A percentile compares a stretch with the other conserved stretches of the same genome.
phyloP scores from a whole-genome alignment of 2,797 vertebrate species.

The Myiotriccus ornatus region DNA sequence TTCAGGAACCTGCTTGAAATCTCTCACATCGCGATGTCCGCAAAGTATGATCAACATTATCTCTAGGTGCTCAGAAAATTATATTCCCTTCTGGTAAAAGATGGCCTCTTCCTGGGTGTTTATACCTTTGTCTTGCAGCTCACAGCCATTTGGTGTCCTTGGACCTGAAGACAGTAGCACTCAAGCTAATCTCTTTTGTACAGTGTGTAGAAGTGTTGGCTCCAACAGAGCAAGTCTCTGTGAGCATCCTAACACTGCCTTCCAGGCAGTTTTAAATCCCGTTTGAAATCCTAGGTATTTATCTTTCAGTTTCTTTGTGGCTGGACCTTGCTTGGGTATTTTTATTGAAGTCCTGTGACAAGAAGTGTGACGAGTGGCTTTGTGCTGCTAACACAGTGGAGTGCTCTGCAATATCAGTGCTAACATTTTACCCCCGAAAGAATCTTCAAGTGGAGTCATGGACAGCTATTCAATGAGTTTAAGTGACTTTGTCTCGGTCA shows the following conservation, averaged over 20 bases:
- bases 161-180: background rate
- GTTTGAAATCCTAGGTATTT: background rate
- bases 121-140: background rate
- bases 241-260: background rate
- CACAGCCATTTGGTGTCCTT: background rate
- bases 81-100: background rate
- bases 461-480: background rate
- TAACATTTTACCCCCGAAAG: background rate
- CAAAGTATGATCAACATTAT: background rate
- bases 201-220: background rate
- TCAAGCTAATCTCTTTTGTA: background rate
- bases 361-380: background rate
- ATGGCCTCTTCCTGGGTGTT: background rate
- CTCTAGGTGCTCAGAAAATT: background rate
- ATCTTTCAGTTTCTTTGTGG: background rate
- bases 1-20: background rate
- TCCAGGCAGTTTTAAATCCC: background rate
- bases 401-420: background rate
- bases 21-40: accelerated
- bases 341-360: background rate
- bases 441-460: background rate
- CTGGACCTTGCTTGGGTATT: background rate
- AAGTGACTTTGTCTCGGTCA: background rate
- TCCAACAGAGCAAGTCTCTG: background rate
- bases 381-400: background rate